Base-by-base conservation (phyloP, 2,113 vertebrate species). In the Rutilus rutilus region DNA sequence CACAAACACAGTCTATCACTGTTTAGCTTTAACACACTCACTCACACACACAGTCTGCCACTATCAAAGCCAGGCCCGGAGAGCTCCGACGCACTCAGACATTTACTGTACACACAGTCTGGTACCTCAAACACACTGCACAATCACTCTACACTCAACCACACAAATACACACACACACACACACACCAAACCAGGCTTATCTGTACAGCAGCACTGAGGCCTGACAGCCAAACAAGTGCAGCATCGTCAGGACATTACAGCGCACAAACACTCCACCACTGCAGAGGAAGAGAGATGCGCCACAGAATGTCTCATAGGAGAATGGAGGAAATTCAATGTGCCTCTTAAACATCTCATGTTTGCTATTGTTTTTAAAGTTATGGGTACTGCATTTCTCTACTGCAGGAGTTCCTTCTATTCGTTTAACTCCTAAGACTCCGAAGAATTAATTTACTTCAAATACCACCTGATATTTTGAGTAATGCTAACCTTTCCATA, bases 191-290 rank as follows among this genome's bases (percentile, higher is more conserved):
- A 86, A 67, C 39, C 39, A 86, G 45, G 57, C 82, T 87, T 87
- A 87, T 87, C 86, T 84, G 21, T 75, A 23, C 82, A 62, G 64
- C 76, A 73, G 64, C 64, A 79, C 80, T 86, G 75, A 65, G 78
- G 74, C 42, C 62, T 81, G 59, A 65, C 65, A 52, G 60, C 87
- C 45, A 77, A 78, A 85, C 79, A 88, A 85, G 77, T n/a, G 85
- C 52, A 86, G 62, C 82, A 45, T 52, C 73, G n/a, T 73, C 15
- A 54, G 74, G 82, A 59, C 75, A 87, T 78, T 84, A 87, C 74
- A 84, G 75, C 25, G 60, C 59, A 83, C 73, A 87, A 69, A 71
- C n/a, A 73, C 52, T 47, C 52, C 33, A 52, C 36, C 62, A 57
- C 45, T 45, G 81, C 73, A 52, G 52, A 45, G 47, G 30, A 54